Evolutionary conservation across 1,140 invertebrate species (phyloP).

Genomic region (Propsilocerus akamusi): DNA sequence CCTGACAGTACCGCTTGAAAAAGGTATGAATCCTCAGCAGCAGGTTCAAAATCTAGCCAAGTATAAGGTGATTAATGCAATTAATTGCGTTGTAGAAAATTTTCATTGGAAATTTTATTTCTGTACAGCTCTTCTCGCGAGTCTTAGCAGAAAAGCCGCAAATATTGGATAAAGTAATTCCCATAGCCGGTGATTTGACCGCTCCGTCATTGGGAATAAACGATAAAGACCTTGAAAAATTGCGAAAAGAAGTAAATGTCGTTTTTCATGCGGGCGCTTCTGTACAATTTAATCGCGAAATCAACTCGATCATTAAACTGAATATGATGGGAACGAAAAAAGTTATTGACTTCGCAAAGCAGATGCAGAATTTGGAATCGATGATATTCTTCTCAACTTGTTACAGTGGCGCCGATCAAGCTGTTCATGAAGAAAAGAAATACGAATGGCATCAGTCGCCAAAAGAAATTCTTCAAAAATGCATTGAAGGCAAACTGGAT

Average conservation of each 20-base stretch:
- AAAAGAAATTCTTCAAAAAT: constrained; percentile 36
- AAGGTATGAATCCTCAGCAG: too few relatives aligned
- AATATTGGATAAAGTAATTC: constrained; percentile 51
- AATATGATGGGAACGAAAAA: constrained; percentile 48
- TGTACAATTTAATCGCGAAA: constrained; percentile 46
- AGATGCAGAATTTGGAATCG: constrained; percentile 42
- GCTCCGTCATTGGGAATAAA: constrained; percentile 35
- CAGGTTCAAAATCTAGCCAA: too few relatives aligned
- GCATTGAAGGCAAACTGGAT: constrained; percentile 31
- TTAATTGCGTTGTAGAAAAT: too few relatives aligned
- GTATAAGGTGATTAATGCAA: too few relatives aligned
- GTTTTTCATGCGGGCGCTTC: constrained; percentile 89
- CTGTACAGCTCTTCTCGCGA: constrained; percentile 58
- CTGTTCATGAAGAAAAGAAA: constrained; percentile 42
- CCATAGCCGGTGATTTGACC: constrained; percentile 51
- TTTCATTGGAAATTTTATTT: too few relatives aligned
- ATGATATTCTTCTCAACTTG: constrained; percentile 54
- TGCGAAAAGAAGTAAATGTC: constrained; percentile 54
- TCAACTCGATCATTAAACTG: constrained; percentile 53
- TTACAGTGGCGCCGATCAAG: constrained; percentile 51
- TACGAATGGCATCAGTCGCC: constrained; percentile 46
- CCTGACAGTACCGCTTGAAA: too few relatives aligned
- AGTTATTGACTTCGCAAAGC: constrained; percentile 39
- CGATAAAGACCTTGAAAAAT: constrained; percentile 25
- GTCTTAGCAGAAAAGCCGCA: constrained; percentile 42